Conservation (phyloP, 92 coral and sea anemone species). For the Heliopora coerulea region DNA sequence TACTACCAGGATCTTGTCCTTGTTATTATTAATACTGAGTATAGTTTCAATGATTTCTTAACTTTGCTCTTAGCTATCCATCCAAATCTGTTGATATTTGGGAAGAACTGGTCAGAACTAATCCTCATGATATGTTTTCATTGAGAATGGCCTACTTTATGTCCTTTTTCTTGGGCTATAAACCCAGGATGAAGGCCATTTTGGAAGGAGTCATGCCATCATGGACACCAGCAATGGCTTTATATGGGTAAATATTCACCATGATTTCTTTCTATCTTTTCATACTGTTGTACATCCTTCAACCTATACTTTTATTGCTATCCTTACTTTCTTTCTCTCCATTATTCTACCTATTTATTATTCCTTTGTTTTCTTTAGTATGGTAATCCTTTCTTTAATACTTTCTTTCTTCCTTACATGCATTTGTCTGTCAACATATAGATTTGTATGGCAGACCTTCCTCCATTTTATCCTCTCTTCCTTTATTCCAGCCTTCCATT, state of each 20-base stretch:
- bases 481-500: not conserved
- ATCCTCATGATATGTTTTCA: slow-evolving; percentile 21
- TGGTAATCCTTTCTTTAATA: not conserved
- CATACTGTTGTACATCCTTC: no score
- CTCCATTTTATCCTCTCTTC: not conserved
- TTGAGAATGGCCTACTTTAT: slow-evolving; percentile 14
- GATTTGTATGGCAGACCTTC: no score
- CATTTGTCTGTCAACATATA: no score
- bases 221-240: slow-evolving; percentile 30
- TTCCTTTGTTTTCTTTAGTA: no score
- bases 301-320: no score
- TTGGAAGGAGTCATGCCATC: slow-evolving; percentile 6
- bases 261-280: no score
- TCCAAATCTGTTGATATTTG: slow-evolving; percentile 1
- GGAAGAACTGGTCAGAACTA: slow-evolving; percentile 12
- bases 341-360: no score
- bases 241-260: slow-evolving; percentile 15
- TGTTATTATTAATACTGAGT: no score
- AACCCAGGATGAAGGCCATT: not conserved
- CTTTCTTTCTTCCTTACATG: not conserved
- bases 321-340: no score
- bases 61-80: not conserved
- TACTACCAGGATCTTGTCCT: no score
- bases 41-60: no score
- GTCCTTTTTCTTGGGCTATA: not conserved